Conservation (phyloP, 1,140 invertebrate species). For the Aphidius gifuensis region DNA sequence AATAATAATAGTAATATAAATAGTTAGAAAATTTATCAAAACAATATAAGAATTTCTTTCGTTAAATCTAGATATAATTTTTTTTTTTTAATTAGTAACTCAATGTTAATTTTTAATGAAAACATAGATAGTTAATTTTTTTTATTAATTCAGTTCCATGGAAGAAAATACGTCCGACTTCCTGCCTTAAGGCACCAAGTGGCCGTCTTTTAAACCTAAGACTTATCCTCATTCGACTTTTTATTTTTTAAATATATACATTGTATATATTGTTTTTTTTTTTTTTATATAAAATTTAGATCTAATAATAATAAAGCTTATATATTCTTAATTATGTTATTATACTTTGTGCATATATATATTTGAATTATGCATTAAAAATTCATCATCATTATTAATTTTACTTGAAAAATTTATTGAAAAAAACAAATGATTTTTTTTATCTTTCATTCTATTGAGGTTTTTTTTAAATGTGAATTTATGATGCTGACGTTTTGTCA, state of each 20-base stretch:
- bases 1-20: conserved; percentile 10
- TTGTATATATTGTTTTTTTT: background rate
- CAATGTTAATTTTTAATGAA: no score
- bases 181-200: conserved; percentile 29
- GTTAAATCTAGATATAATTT: background rate
- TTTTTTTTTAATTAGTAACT: no score
- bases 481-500: conserved; percentile 3
- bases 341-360: conserved; percentile 4
- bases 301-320: conserved; percentile 19
- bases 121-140: background rate
- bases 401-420: no score
- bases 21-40: background rate
- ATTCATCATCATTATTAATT: no score
- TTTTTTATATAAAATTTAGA: conserved; percentile 13
- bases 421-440: background rate
- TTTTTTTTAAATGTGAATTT: background rate
- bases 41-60: background rate
- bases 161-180: conserved; percentile 19
- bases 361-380: background rate
- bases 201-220: conserved; percentile 22
- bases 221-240: conserved; percentile 1
- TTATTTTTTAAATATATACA: conserved; percentile 18
- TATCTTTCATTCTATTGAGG: background rate
- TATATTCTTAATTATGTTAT: conserved; percentile 4
- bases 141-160: background rate